These are phyloP conservation scores for Cygnus olor DNA, from an alignment of 2,797 vertebrate genomes.

Conservation along the genomic window DNA sequence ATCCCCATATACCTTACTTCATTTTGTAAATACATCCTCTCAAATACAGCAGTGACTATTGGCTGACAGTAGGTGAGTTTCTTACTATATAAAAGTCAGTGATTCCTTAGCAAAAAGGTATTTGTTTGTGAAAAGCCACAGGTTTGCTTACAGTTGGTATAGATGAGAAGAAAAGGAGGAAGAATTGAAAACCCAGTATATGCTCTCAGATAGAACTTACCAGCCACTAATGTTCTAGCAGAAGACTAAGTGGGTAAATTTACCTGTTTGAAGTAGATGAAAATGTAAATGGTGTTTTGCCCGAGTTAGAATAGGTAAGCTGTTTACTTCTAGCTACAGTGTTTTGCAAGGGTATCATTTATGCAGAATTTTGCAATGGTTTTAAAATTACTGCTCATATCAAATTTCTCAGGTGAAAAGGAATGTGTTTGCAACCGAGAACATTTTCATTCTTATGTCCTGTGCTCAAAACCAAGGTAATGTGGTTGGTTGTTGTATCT, in stretches of 20 bases:
- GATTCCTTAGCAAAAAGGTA: not conserved
- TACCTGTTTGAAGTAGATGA: not conserved
- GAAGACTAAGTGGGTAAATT: not conserved
- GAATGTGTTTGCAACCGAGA: not conserved
- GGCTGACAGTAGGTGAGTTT: not conserved
- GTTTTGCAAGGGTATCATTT: not conserved
- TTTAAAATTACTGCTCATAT: not conserved
- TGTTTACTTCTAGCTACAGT: not conserved
- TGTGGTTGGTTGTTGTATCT: not conserved
- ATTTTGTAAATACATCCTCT: not conserved
- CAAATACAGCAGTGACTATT: not conserved
- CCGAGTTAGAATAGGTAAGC: not conserved
- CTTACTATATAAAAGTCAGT: fast-evolving
- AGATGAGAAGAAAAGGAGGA: not conserved
- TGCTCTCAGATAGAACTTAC: not conserved
- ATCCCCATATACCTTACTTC: not conserved
- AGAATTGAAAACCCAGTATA: not conserved
- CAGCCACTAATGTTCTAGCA: not conserved
- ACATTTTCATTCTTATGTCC: not conserved
- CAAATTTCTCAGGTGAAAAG: not conserved
- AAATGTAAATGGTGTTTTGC: not conserved
- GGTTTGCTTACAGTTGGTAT: not conserved
- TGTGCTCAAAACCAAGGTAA: not conserved
- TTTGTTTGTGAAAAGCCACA: not conserved
- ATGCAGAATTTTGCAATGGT: not conserved